Evolutionary conservation across 2,888 invertebrate genomes (phyloP).

Genomic region (Oxytorus armatus): DNA sequence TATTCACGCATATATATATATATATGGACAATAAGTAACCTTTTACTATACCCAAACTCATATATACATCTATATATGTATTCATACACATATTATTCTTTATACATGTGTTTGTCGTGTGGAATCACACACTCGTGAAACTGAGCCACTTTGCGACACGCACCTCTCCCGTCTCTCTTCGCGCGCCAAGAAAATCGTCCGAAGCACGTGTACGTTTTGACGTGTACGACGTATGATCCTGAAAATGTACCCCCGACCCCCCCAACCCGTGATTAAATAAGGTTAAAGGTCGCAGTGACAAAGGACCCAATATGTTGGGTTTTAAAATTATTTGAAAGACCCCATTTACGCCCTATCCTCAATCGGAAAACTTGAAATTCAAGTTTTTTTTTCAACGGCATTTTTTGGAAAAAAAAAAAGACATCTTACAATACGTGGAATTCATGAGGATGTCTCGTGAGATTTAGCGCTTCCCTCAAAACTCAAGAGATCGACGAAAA

Average conservation of each 20-base stretch:
- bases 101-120: slow-evolving; percentile 36
- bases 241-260: background rate
- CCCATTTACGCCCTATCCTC: no score
- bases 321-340: no score
- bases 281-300: no score
- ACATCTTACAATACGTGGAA: no score
- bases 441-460: no score
- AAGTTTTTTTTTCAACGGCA: no score
- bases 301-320: no score
- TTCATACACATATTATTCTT: slow-evolving; percentile 20
- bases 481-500: no score
- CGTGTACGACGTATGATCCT: slow-evolving; percentile 17
- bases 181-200: slow-evolving; percentile 26
- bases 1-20: slow-evolving; percentile 54
- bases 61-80: slow-evolving; percentile 1
- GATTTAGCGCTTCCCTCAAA: no score
- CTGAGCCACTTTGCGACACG: slow-evolving; percentile 65
- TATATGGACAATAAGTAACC: slow-evolving; percentile 57
- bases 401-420: no score
- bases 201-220: slow-evolving; percentile 51
- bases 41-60: slow-evolving; percentile 36
- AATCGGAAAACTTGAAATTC: no score
- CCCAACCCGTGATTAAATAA: no score
- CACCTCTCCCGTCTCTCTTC: slow-evolving; percentile 42
- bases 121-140: slow-evolving; percentile 58